Evolutionary conservation across 1,140 invertebrate genomes (phyloP), one percentile per base, ranked within the genome.

Genomic region (Drosophila nigrodunni): DNA sequence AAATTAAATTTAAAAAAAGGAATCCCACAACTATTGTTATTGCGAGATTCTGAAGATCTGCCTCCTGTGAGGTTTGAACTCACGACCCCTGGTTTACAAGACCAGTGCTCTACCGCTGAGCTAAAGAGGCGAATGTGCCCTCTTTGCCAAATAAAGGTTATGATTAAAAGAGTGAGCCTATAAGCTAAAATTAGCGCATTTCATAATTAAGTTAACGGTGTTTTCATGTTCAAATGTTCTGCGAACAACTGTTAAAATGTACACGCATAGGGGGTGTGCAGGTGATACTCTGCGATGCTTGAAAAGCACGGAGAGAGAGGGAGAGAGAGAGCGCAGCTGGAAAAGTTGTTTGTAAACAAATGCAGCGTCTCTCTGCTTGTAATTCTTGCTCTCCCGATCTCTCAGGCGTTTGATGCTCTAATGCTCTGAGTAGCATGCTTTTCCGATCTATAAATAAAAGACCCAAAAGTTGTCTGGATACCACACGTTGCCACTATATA

Each of bases 81-180:
- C 96, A 95, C 96, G 96, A 96, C 96, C 96, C 95, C 95, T 96
- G 95, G 96, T 96, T 96, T 96, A 96, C 95, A 95, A 96, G 96
- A 96, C 96, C 95, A 96, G 95, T 96, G 96, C 96, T 96, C 96
- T 97, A 95, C 96, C 96, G 95, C 96, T 97, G 95, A 96, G 96
- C 96, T 96, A 96, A 96, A 96, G 95, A 96, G 96, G 96, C 96
- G 76, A 76, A 81, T 49, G 68, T 37, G 49, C 8, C 46, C 8
- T 7, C 8, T 7, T 11, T 11, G 62, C 37, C 73, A 80, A 64
- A 77, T 21, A 60, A 57, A 47, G 39, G n/a, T 0, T 8, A 71
- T 75, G 0, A 52, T 46, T 10, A 57, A 30, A n/a, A 34, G 47
- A 11, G 5, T 39, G 46, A 52, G 18, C 11, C 43, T 18, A 10